Conservation (phyloP, 2,888 invertebrate genomes). For the Dryadula phaetusa region DNA sequence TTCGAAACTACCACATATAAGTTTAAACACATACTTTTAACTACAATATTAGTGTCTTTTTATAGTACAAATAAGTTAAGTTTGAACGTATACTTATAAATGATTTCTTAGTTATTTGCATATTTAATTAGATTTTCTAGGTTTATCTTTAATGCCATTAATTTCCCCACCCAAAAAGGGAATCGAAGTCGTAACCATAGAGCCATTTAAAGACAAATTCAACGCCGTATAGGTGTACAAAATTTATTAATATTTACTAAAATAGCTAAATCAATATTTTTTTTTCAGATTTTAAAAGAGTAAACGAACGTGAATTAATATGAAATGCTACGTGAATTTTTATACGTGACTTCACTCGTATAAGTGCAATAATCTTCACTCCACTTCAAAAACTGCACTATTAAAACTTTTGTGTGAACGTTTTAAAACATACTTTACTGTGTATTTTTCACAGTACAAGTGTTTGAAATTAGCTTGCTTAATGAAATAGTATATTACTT, state of each 20-base stretch:
- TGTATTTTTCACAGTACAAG: slow-evolving; percentile 15
- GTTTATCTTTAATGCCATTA: too few species aligned
- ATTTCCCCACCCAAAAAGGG: too few species aligned
- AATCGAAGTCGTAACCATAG: too few species aligned
- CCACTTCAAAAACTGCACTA: slow-evolving; percentile 15
- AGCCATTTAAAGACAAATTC: too few species aligned
- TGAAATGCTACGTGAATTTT: slow-evolving; percentile 5
- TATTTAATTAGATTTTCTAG: too few species aligned
- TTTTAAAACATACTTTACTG: slow-evolving; percentile 11
- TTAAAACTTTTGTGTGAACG: slow-evolving; percentile 25
- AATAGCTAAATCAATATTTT: neutral
- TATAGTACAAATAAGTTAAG: too few species aligned
- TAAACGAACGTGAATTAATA: slow-evolving; percentile 8
- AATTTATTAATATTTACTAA: neutral
- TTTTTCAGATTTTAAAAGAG: neutral
- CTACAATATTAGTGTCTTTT: too few species aligned
- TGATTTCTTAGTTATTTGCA: too few species aligned
- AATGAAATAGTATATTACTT: slow-evolving; percentile 1
- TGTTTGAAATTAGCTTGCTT: slow-evolving; percentile 10
- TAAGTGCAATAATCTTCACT: slow-evolving; percentile 22
- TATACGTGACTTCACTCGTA: slow-evolving; percentile 17
- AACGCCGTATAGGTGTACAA: too few species aligned
- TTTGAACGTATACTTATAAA: too few species aligned
- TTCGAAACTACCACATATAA: too few species aligned
- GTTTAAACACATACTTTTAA: too few species aligned